Percentiles rank a stretch among this genome's conserved stretches.
phyloP scores from a whole-genome alignment of 2,888 invertebrate genomes.

The Andrena minutula region DNA sequence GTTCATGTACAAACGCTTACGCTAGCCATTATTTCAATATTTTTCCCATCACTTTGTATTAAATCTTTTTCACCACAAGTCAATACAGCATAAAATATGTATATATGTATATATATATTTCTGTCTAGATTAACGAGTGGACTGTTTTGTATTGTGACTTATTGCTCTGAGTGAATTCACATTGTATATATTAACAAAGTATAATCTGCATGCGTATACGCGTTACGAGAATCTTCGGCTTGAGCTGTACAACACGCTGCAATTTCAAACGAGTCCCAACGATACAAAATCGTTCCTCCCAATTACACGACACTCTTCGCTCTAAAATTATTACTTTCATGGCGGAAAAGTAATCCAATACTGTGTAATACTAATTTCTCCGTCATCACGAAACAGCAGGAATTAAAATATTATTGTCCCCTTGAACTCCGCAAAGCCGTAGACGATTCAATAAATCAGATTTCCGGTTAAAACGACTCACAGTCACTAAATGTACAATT shows the following conservation, averaged over 20 bases:
- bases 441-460: background rate
- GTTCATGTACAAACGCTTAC: conserved; percentile 21
- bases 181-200: conserved; percentile 7
- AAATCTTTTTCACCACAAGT: background rate
- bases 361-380: conserved; percentile 64
- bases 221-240: conserved; percentile 22
- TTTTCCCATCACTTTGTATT: background rate
- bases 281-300: background rate
- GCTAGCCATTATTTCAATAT: background rate
- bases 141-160: conserved; percentile 28
- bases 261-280: background rate
- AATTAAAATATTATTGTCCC: conserved; percentile 53
- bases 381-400: conserved; percentile 17
- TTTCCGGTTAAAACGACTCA: background rate
- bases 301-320: conserved; percentile 3
- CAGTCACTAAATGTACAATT: background rate
- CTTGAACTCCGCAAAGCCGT: background rate
- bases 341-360: conserved; percentile 53
- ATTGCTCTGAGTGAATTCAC: conserved; percentile 29
- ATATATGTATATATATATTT: conserved; percentile 4
- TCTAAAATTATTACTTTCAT: conserved; percentile 20
- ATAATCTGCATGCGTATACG: background rate
- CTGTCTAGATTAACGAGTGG: conserved; percentile 1
- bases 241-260: conserved; percentile 7
- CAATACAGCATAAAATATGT: conserved; percentile 15